Conservation (phyloP, 2,797 vertebrate genomes). For the Chelmon rostratus region DNA sequence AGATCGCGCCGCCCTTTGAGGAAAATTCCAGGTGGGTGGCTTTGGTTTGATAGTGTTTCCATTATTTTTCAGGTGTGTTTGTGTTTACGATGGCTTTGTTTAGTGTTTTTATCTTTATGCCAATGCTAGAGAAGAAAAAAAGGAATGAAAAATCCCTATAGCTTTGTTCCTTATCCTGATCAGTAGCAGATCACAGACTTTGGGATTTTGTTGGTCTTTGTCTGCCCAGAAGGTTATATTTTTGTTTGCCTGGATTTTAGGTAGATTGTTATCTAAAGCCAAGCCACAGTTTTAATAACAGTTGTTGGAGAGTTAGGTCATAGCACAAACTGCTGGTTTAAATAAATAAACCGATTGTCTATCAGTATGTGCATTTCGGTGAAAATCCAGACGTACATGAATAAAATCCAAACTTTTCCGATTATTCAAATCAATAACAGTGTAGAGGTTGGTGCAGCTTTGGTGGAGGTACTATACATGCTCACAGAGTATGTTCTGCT, state of each 20-base stretch:
- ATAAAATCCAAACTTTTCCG: too few relatives aligned
- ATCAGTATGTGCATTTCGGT: neutral
- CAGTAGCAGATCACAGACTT: neutral
- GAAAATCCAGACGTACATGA: neutral
- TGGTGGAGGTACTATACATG: neutral
- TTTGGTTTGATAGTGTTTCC: slow-evolving; percentile 19
- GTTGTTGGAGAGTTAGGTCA: neutral
- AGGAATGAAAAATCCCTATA: neutral
- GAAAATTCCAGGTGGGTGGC: slow-evolving; percentile 85
- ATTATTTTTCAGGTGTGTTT: slow-evolving; percentile 12
- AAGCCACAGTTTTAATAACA: neutral
- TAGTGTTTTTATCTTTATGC: slow-evolving; percentile 1
- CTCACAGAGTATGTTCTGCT: too few relatives aligned
- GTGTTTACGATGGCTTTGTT: neutral
- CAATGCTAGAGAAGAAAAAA: slow-evolving; percentile 4
- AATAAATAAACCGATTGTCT: neutral
- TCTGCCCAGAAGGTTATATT: neutral
- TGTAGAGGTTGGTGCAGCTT: neutral
- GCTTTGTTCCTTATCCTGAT: slow-evolving; percentile 1
- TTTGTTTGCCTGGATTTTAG: slow-evolving; percentile 4
- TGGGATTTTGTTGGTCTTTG: neutral
- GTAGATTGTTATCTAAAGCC: neutral
- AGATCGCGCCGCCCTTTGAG: slow-evolving; percentile 81
- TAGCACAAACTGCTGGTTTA: neutral
- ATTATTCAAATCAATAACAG: neutral